These are phyloP conservation scores for Ophion ellenae DNA, from an alignment of 2,888 invertebrate species.

Conservation along the genomic window DNA sequence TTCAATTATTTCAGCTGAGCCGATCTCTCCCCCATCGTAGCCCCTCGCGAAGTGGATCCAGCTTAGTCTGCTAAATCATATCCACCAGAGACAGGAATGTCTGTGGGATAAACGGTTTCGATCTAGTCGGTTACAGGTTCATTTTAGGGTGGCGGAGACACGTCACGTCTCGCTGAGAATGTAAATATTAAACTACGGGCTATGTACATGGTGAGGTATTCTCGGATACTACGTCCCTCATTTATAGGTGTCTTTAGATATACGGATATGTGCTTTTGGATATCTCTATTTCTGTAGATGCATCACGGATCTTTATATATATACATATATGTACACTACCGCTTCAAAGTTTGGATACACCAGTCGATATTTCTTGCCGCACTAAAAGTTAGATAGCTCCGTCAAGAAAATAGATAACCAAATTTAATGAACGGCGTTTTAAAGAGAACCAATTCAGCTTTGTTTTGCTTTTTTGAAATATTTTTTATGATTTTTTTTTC, in stretches of 20 bases:
- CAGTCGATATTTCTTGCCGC: no score
- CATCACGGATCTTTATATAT: not conserved
- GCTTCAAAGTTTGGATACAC: no score
- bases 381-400: no score
- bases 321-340: not conserved
- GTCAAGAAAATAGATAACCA: no score
- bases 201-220: not conserved
- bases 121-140: not conserved
- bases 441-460: no score
- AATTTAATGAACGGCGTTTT: no score
- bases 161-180: not conserved
- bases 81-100: not conserved
- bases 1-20: not conserved
- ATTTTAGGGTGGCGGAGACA: not conserved
- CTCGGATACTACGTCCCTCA: not conserved
- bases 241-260: not conserved
- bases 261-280: not conserved
- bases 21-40: not conserved
- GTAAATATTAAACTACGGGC: not conserved
- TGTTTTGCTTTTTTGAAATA: no score
- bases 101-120: not conserved
- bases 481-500: no score
- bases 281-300: not conserved
- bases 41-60: not conserved
- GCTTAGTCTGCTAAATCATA: not conserved